Evolutionary conservation across 1,140 invertebrate species (phyloP).

Genomic region (Drosophila burlai): DNA sequence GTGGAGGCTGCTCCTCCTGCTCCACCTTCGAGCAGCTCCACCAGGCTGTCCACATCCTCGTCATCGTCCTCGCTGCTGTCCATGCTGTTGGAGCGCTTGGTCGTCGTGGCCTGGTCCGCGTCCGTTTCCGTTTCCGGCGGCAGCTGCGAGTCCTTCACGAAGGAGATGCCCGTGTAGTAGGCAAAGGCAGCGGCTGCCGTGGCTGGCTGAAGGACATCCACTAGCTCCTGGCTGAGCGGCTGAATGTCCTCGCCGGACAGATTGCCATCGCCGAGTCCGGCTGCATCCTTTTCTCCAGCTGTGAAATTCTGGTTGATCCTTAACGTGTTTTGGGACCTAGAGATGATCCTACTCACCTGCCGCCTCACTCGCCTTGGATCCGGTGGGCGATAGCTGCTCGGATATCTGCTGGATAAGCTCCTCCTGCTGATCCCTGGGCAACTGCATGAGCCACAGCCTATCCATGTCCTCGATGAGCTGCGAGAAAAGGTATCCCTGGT

Average conservation of each 20-base stretch:
- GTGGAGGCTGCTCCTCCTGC: constrained; percentile 42
- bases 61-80: constrained; percentile 75
- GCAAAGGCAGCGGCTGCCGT: constrained; percentile 74
- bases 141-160: constrained; percentile 67
- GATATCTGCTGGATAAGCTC: constrained; percentile 75
- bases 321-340: neutral
- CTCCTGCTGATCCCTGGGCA: constrained; percentile 70
- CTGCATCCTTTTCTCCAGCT: neutral
- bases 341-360: neutral
- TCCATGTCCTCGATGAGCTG: constrained; percentile 82
- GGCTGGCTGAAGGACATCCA: constrained; percentile 71
- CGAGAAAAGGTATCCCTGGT: constrained; percentile 74
- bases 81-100: constrained; percentile 49
- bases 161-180: constrained; percentile 81
- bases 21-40: constrained; percentile 47
- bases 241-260: constrained; percentile 48
- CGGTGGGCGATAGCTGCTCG: constrained; percentile 65
- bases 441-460: constrained; percentile 67
- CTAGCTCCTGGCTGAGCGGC: constrained; percentile 71
- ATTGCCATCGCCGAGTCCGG: neutral
- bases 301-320: no score
- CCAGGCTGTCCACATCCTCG: constrained; percentile 64
- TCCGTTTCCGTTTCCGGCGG: constrained; percentile 32
- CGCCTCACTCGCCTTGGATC: constrained; percentile 36
- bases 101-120: constrained; percentile 11